Evolutionary conservation across 2,797 vertebrate genomes (phyloP).

Genomic region (Eospalax fontanierii): DNA sequence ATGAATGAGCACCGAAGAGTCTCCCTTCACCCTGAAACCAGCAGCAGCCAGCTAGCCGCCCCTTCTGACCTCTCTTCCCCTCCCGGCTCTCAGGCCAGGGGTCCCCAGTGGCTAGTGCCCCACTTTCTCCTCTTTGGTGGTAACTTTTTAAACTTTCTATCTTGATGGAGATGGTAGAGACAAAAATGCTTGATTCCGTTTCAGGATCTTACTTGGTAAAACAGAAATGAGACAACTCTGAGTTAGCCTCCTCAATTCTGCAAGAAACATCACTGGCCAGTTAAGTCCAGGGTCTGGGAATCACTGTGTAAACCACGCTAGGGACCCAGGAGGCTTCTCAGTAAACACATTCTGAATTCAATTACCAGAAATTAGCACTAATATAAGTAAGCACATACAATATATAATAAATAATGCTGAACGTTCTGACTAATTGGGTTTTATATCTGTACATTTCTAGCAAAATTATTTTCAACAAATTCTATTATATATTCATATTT

Average conservation of each 20-base stretch:
- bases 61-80: not conserved
- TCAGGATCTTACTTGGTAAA: conserved; percentile 51
- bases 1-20: not conserved
- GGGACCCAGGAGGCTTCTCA: not conserved
- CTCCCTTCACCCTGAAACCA: not conserved
- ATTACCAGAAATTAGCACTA: conserved; percentile 33
- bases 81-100: not conserved
- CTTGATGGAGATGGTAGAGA: conserved; percentile 6
- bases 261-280: conserved; percentile 18
- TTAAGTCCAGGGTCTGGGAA: not conserved
- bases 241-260: not conserved
- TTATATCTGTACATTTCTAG: conserved; percentile 30
- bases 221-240: not conserved
- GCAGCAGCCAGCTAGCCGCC: too few relatives aligned
- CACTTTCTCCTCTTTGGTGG: not conserved
- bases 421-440: conserved; percentile 21
- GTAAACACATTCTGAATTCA: not conserved
- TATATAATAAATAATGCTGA: conserved; percentile 1
- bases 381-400: not conserved
- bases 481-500: conserved; percentile 43
- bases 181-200: conserved; percentile 14
- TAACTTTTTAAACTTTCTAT: not conserved
- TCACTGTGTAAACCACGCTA: not conserved
- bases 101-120: not conserved
- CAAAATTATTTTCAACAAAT: conserved; percentile 47